phyloP scores from a whole-genome alignment of 2,797 vertebrate genomes.

The Cossypha caffra region DNA sequence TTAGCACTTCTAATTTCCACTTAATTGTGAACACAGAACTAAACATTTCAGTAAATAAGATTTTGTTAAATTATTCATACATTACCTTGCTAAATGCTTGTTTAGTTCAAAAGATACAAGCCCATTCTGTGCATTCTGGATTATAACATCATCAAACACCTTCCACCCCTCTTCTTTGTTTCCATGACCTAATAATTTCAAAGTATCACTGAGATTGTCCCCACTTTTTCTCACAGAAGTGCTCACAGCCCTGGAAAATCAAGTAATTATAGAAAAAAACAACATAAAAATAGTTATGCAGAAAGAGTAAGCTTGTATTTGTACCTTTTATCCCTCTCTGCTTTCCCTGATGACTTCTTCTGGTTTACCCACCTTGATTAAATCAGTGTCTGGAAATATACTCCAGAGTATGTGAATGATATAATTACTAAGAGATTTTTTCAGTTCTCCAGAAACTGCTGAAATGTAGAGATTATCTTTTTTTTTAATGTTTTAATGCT shows the following conservation, averaged over 20 bases:
- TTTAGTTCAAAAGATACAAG: constrained; percentile 86
- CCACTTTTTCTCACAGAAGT: constrained; percentile 71
- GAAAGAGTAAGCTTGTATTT: neutral
- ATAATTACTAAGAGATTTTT: neutral
- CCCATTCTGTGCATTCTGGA: constrained; percentile 81
- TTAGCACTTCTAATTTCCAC: neutral
- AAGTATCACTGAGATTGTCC: constrained; percentile 72
- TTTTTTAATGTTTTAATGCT: neutral
- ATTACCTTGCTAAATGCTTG: constrained; percentile 85
- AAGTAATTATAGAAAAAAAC: neutral
- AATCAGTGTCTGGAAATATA: neutral
- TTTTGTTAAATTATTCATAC: neutral
- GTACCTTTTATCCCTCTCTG: neutral
- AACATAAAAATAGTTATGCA: neutral
- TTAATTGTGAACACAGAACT: neutral
- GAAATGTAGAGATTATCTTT: rapidly evolving
- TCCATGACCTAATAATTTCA: constrained; percentile 78
- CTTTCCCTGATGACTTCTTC: neutral
- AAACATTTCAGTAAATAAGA: neutral
- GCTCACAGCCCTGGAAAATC: constrained; percentile 69
- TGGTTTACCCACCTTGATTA: neutral
- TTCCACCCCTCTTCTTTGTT: constrained; percentile 80
- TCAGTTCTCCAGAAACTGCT: neutral
- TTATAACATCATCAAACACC: constrained; percentile 76
- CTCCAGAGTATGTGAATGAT: neutral